phyloP scores from a whole-genome alignment of 2,113 vertebrate species.

The Pterocles burchelli region DNA sequence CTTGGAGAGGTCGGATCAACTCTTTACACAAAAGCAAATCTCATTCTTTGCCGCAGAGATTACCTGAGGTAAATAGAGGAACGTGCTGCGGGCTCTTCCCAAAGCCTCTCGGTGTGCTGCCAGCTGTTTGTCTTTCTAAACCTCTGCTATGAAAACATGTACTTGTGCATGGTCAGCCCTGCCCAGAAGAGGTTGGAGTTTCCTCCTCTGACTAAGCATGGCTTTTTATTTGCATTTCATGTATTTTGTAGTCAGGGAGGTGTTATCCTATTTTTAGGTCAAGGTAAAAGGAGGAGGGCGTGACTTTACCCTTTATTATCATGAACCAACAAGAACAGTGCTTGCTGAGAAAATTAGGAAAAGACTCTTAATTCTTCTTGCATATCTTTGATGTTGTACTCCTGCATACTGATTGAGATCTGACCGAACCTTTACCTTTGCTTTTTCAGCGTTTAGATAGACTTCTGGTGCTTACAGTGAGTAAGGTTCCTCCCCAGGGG shows the following conservation, averaged over 20 bases:
- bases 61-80: slow-evolving; percentile 92
- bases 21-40: slow-evolving; percentile 99
- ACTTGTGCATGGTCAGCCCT: background rate
- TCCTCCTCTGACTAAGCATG: background rate
- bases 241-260: background rate
- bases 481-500: background rate
- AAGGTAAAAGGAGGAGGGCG: background rate
- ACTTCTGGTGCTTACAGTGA: background rate
- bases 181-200: background rate
- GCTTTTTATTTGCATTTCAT: background rate
- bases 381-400: background rate
- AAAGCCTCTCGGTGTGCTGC: background rate
- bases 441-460: background rate
- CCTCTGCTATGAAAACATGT: background rate
- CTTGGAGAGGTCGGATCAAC: slow-evolving; percentile 99
- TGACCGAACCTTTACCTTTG: background rate
- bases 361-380: background rate
- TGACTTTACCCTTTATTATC: background rate
- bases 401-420: background rate
- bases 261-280: background rate
- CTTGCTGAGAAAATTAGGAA: background rate
- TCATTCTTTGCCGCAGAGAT: slow-evolving; percentile 98
- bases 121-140: background rate
- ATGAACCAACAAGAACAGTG: background rate
- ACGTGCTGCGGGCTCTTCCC: background rate